phyloP scores from a whole-genome alignment of 1,140 invertebrate species.

The Gryllus bimaculatus region DNA sequence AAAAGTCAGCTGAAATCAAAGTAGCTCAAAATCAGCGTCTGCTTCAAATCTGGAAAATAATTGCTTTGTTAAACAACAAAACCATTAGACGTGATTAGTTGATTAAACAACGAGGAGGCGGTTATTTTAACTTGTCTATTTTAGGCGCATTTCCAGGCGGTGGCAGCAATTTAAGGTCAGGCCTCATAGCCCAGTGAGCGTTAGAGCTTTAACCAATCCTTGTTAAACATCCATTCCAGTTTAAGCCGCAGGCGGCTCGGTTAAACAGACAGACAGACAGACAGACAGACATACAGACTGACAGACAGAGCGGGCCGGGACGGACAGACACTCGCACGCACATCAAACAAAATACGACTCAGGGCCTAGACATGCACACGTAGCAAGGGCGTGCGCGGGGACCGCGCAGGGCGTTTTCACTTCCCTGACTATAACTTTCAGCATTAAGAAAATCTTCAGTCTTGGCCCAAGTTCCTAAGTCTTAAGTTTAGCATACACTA shows the following conservation, averaged over 20 bases:
- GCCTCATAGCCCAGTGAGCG: conserved; percentile 3
- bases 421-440: too few relatives aligned
- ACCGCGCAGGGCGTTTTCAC: too few relatives aligned
- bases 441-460: too few relatives aligned
- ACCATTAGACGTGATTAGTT: conserved; percentile 10
- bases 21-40: conserved; percentile 15
- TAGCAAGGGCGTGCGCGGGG: neutral
- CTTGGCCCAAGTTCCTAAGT: too few relatives aligned
- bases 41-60: conserved; percentile 20
- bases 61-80: conserved; percentile 10
- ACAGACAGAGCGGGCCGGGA: neutral
- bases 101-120: conserved; percentile 13
- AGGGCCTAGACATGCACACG: neutral
- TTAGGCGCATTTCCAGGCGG: conserved; percentile 14
- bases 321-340: neutral
- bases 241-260: conserved; percentile 8
- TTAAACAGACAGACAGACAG: neutral
- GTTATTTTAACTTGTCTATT: conserved; percentile 13
- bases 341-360: neutral
- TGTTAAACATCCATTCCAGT: conserved; percentile 8
- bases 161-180: conserved; percentile 18
- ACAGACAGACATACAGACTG: neutral
- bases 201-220: conserved; percentile 14
- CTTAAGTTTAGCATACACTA: too few relatives aligned
- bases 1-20: conserved; percentile 20